Conservation (phyloP, 2,797 vertebrate genomes). For the Lagodon rhomboides region DNA sequence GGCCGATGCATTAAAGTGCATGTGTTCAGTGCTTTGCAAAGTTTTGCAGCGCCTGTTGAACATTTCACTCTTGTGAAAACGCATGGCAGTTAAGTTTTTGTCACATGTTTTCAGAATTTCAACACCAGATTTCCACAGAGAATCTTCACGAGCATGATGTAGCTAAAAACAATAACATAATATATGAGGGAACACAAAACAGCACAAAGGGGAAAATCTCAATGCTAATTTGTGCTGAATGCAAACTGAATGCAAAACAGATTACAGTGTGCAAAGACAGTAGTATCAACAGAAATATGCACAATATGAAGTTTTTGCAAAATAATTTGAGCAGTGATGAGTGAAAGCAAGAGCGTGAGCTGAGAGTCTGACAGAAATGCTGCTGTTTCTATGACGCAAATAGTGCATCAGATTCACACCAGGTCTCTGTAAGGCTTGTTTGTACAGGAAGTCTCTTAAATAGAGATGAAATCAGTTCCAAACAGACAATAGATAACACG, state of each 20-base stretch:
- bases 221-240: not conserved
- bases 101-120: not conserved
- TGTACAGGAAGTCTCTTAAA: not conserved
- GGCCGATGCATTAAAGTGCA: constrained; percentile 26
- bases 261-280: not conserved
- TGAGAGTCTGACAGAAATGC: not conserved
- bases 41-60: constrained; percentile 29
- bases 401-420: constrained; percentile 2
- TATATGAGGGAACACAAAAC: not conserved
- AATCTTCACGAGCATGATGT: not conserved
- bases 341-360: not conserved
- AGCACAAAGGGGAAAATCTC: not conserved
- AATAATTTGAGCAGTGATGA: constrained; percentile 5
- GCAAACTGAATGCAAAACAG: not conserved
- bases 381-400: constrained; percentile 5
- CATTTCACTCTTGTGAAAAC: not conserved
- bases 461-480: not conserved
- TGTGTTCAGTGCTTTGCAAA: constrained; percentile 16
- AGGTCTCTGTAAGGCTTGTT: not conserved
- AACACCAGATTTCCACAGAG: not conserved
- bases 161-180: not conserved
- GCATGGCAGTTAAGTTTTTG: not conserved
- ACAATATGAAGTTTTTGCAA: constrained; percentile 2
- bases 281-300: not conserved
- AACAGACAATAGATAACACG: not conserved